Base-by-base conservation (phyloP, 2,888 invertebrate genomes). In the Pachliopta kotzebuea region DNA sequence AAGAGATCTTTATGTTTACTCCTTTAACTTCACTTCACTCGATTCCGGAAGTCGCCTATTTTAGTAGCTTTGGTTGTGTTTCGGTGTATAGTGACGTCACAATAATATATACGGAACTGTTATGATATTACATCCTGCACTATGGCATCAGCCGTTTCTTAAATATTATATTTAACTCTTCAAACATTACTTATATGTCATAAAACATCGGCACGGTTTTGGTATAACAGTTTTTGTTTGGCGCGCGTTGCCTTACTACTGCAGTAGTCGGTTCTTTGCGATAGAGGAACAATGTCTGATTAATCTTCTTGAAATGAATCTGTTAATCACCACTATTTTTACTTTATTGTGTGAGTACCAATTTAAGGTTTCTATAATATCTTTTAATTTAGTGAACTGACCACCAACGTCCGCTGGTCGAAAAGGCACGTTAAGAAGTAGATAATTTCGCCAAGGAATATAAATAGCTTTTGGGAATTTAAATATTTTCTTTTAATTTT, bases 181-280 rank as follows among this genome's bases (percentile, higher is more conserved):
- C 49, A 61, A 61, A 61, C 61, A 61, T 18, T 61, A 21, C 55
- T 56, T 49, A 26, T 2, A 58, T 53, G 24, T 60, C 23, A 24
- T n/a, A 54, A 26, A 60, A 60, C 54, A 55, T 26, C 17, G 24
- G 37, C 53, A 4, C 11, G n/a, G 21, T 24, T 56, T 56, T 37
- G n/a, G 9, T 31, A 49, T 37, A 54, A 60, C 60, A 55, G 24
- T 54, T 54, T 37, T 26, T 26, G 26, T 45, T 45, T 7, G 3
- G 42, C 54, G 17, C 21, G 54, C 14, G 60, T 24, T 55, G 7
- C 14, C 45, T 55, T 42, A 54, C 53, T 53, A 55, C 29, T 21
- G 11, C 26, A 6, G 26, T 14, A 55, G 45, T 55, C 23, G 7
- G 24, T 20, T 2, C 21, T 42, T 45, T 1, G 45, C 24, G 42